Base-by-base conservation (phyloP, 2,888 invertebrate species). In the Cotesia congregata region DNA sequence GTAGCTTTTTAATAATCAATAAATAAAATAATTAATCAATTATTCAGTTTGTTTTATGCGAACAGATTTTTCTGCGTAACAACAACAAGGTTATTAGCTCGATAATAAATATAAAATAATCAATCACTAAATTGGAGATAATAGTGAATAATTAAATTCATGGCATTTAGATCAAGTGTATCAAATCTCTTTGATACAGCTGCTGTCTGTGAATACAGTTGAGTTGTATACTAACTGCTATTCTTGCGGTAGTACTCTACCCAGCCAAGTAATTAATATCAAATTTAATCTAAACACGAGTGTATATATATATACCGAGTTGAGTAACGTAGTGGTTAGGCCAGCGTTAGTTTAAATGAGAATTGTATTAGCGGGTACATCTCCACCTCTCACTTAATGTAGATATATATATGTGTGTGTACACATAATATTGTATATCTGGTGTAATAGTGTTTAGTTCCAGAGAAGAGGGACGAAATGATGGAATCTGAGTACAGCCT, bases 221-320 rank as follows among this genome's bases (percentile, higher is more conserved):
- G 39, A 50, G 39, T 50, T 50, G 50, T 50, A 50, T 50, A 50
- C 50, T 50, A 50, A 68, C 60, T 74, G 65, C 30, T 59, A 62
- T 59, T 17, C 64, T 77, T 75, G 74, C 67, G 74, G 72, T 71
- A 72, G 76, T 74, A 62, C 64, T 60, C 67, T 64, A 50, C 72
- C 74, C 72, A 76, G 77, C 78, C 79, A 79, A 80, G 81, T 81
- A 83, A 83, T 83, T 83, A 83, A 83, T 83, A 82, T 81, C 81
- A 82, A 83, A 83, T 83, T 81, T 82, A 82, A 83, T 82, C 82
- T 80, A 81, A 83, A 80, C 82, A 74, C 76, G 77, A 78, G 78
- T 77, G 79, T 30, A 39, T 67, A 67, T 67, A 38, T 30, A 67
- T 76, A 78, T 75, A 78, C 79, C 79, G 76, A 82, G 81, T 81